These are phyloP conservation scores for Dasypolia templi DNA, from an alignment of 2,888 invertebrate species.

Conservation along the genomic window DNA sequence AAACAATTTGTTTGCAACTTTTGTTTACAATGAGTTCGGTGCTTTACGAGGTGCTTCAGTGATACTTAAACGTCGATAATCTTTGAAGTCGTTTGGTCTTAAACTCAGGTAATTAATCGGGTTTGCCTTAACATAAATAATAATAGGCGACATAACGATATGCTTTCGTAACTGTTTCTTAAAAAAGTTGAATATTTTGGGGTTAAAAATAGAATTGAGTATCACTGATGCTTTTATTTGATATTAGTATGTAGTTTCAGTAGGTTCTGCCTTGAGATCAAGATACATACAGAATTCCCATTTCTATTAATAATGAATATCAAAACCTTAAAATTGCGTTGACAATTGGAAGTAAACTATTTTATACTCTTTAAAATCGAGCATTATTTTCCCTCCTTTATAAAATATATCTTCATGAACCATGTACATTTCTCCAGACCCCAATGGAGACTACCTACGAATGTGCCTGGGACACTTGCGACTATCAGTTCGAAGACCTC, in stretches of 20 bases:
- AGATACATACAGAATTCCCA: not conserved
- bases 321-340: not conserved
- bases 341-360: not conserved
- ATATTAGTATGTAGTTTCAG: not conserved
- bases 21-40: not conserved
- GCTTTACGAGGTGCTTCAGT: not conserved
- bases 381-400: not conserved
- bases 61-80: not conserved
- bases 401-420: constrained; percentile 9
- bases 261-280: not conserved
- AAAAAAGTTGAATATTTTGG: not conserved
- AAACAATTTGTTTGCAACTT: constrained; percentile 4
- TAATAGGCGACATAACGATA: not conserved
- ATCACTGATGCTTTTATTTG: not conserved
- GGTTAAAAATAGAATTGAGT: not conserved
- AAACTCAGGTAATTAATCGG: not conserved
- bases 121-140: not conserved
- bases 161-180: not conserved
- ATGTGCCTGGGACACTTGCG: constrained; percentile 97
- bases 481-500: constrained; percentile 97
- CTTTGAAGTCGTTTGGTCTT: not conserved
- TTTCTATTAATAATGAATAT: not conserved
- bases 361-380: not conserved
- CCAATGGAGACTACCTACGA: constrained; percentile 93
- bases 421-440: constrained; percentile 69